These are phyloP conservation scores for Lumbricus terrestris DNA, from an alignment of 2,888 invertebrate species.

Conservation along the genomic window DNA sequence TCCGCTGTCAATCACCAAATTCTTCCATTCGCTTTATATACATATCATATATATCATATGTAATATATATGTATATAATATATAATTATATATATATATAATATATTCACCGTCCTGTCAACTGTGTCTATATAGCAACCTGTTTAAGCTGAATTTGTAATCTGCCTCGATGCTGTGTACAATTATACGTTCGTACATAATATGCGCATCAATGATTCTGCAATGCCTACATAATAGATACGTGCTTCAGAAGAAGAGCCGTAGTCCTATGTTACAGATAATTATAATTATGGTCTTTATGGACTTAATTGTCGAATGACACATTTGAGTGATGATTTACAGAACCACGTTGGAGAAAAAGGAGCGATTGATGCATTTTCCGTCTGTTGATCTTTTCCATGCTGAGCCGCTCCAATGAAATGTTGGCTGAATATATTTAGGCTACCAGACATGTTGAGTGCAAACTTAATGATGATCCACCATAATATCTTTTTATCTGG, in stretches of 20 bases:
- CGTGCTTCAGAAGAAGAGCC: no score
- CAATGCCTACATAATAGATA: no score
- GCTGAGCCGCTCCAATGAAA: background rate
- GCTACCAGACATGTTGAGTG: background rate
- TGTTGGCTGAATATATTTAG: no score
- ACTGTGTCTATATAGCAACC: no score
- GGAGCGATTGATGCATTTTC: background rate
- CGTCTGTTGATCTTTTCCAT: background rate
- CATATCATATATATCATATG: background rate
- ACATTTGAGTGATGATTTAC: background rate
- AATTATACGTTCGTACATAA: no score
- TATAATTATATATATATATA: background rate
- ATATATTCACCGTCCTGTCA: background rate
- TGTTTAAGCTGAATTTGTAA: no score
- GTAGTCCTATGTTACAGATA: no score
- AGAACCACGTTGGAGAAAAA: background rate
- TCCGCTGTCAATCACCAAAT: background rate
- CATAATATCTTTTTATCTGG: background rate
- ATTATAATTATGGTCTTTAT: background rate
- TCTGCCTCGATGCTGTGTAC: no score
- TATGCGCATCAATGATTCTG: no score
- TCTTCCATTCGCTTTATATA: background rate
- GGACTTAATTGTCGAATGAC: background rate
- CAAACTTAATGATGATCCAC: background rate
- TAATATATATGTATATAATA: background rate